Conservation (phyloP, 2,113 vertebrate genomes). For the Neodon shergylaensis region DNA sequence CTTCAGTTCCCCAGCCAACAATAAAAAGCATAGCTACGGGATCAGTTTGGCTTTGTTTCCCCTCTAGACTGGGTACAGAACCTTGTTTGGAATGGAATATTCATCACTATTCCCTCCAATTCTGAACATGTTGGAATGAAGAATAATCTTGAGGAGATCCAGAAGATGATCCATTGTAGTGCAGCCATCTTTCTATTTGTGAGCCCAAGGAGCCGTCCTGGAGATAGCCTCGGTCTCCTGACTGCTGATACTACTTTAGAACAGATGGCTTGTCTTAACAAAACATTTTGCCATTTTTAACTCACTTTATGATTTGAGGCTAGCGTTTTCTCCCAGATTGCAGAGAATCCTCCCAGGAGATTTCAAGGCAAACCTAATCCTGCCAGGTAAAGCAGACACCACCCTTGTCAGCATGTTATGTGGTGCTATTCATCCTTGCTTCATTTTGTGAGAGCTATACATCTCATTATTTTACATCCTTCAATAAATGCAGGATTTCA, state of each 20-base stretch:
- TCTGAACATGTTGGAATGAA: not conserved
- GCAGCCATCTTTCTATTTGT: not conserved
- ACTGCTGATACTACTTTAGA: conserved; percentile 34
- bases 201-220: not conserved
- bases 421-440: not conserved
- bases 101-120: not conserved
- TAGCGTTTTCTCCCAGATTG: conserved; percentile 45
- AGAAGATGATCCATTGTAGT: not conserved
- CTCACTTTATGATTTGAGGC: conserved; percentile 61
- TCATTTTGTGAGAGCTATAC: conserved; percentile 29
- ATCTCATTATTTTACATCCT: conserved; percentile 30
- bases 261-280: conserved; percentile 66
- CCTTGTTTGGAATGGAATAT: not conserved
- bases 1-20: not conserved
- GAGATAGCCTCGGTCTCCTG: conserved; percentile 22
- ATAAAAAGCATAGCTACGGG: not conserved
- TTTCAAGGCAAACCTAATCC: conserved; percentile 37
- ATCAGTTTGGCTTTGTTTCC: not conserved
- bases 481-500: conserved; percentile 63
- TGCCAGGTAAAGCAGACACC: not conserved
- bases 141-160: conserved; percentile 25
- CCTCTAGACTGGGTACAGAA: not conserved
- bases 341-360: conserved; percentile 17
- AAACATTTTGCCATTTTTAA: conserved; percentile 68
- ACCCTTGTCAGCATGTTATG: not conserved